Conservation (phyloP, 2,113 vertebrate species). For the Cardinalis cardinalis region DNA sequence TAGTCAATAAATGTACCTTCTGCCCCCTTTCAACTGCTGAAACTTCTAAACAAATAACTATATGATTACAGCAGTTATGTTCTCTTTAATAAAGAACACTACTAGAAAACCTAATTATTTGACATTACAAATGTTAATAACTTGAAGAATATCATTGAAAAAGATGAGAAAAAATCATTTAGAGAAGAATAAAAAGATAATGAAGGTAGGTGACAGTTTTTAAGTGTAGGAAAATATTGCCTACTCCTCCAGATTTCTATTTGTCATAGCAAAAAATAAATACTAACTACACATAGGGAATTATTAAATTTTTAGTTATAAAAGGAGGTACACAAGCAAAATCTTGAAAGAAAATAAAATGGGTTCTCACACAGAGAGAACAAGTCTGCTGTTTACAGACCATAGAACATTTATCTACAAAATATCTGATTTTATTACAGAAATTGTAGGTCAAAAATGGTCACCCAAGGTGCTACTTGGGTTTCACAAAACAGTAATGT, state of each 20-base stretch:
- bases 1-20: not conserved
- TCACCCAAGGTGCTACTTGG: not conserved
- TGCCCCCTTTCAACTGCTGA: not conserved
- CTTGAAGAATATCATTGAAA: not conserved
- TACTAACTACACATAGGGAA: not conserved
- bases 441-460: not conserved
- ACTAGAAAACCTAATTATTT: not conserved
- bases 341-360: not conserved
- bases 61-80: not conserved
- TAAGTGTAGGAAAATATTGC: not conserved
- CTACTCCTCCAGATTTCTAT: not conserved
- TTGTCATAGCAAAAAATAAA: not conserved
- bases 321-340: not conserved
- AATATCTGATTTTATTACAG: not conserved
- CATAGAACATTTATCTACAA: fast-evolving
- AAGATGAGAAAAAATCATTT: not conserved
- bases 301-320: not conserved
- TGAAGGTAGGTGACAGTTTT: not conserved
- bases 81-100: not conserved
- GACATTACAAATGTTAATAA: not conserved
- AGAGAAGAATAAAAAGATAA: not conserved
- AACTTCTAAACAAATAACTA: not conserved
- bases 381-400: not conserved
- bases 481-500: not conserved
- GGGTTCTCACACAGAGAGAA: not conserved